Conservation (phyloP, 2,797 vertebrate genomes). For the Hozukius guyotensis region DNA sequence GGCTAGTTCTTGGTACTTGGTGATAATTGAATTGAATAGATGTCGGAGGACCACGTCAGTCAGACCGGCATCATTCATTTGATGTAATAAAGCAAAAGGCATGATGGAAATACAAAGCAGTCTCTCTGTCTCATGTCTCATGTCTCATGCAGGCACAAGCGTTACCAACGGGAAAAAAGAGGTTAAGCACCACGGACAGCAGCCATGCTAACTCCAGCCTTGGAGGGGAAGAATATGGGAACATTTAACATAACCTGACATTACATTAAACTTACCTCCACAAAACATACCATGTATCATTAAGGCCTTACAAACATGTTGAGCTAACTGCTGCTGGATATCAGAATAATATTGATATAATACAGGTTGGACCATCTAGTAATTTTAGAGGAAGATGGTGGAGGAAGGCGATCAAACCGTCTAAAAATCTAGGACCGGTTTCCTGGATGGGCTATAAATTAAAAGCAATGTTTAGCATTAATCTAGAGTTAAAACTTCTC, state of each 20-base stretch:
- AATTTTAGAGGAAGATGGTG: background rate
- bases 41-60: background rate
- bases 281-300: background rate
- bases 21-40: slow-evolving; percentile 38
- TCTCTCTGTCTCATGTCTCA: background rate
- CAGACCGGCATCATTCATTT: slow-evolving; percentile 2
- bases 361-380: background rate
- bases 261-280: background rate
- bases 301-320: too few relatives aligned
- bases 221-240: background rate
- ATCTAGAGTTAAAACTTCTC: background rate
- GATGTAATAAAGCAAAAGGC: slow-evolving; percentile 11
- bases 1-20: background rate
- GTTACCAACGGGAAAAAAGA: background rate
- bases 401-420: background rate
- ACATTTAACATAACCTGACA: background rate
- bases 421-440: background rate
- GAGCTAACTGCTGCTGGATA: background rate
- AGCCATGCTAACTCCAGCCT: background rate
- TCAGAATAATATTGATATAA: background rate
- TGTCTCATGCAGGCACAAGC: background rate
- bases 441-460: background rate
- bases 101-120: slow-evolving; percentile 20
- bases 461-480: background rate
- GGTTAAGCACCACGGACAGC: slow-evolving; percentile 76